These are phyloP conservation scores for Cirrhinus molitorella DNA, from an alignment of 2,797 vertebrate genomes.

Conservation along the genomic window DNA sequence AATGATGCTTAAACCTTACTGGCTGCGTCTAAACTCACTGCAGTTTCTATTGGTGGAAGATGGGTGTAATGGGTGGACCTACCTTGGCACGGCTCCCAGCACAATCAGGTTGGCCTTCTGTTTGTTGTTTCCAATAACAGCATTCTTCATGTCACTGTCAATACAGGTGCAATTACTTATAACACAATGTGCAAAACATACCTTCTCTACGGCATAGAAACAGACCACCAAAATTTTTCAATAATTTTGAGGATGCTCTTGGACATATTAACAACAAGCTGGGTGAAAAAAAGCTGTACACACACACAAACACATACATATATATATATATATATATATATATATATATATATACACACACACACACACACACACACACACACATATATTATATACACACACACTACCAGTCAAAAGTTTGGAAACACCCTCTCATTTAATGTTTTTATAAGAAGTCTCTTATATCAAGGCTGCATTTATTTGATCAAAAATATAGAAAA, in stretches of 20 bases:
- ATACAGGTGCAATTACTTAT: slow-evolving; percentile 58
- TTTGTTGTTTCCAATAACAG: slow-evolving; percentile 99
- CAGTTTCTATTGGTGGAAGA: background rate
- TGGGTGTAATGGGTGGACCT: slow-evolving; percentile 54
- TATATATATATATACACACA: too few relatives aligned
- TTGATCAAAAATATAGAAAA: too few relatives aligned
- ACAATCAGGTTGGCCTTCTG: slow-evolving; percentile 99
- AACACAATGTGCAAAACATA: background rate
- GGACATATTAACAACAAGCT: background rate
- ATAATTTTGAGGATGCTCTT: background rate
- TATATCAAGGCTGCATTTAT: too few relatives aligned
- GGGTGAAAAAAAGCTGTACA: background rate
- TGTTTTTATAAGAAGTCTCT: too few relatives aligned
- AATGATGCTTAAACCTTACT: background rate
- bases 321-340: too few relatives aligned
- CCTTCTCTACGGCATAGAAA: background rate
- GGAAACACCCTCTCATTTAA: too few relatives aligned
- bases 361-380: too few relatives aligned
- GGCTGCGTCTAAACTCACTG: background rate
- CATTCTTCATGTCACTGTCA: slow-evolving; percentile 99
- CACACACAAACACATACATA: too few relatives aligned
- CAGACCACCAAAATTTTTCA: background rate
- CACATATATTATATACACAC: too few relatives aligned
- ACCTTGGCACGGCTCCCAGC: slow-evolving; percentile 98
- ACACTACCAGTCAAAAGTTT: too few relatives aligned